phyloP scores from a whole-genome alignment of 92 coral and sea anemone genomes.

The Virgularia gustaviana region DNA sequence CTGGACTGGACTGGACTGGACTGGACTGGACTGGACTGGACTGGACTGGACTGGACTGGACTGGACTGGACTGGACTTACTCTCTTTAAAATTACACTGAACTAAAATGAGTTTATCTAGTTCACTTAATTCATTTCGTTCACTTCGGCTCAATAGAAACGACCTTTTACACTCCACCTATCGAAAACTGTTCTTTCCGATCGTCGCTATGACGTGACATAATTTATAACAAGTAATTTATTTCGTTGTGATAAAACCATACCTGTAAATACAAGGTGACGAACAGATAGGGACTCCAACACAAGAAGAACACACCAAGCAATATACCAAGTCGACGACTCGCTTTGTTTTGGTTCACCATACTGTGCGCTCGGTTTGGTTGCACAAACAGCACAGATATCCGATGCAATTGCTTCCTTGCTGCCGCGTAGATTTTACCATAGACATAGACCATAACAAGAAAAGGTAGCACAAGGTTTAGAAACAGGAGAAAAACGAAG shows the following conservation, averaged over 20 bases:
- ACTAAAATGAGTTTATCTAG: too few species aligned
- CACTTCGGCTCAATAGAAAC: too few species aligned
- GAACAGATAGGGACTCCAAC: constrained; percentile 25
- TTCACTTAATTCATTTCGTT: too few species aligned
- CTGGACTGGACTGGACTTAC: too few species aligned
- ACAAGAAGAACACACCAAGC: constrained; percentile 6
- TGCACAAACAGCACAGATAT: constrained; percentile 2
- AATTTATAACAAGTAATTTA: not conserved
- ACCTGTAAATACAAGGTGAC: constrained; percentile 25
- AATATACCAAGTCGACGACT: constrained; percentile 19
- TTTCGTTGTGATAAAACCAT: not conserved
- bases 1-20: too few species aligned
- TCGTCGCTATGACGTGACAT: not conserved
- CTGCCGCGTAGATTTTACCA: constrained; percentile 1
- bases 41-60: too few species aligned
- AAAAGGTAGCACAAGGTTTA: constrained; percentile 9
- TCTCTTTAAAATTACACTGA: too few species aligned
- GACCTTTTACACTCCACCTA: too few species aligned
- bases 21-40: too few species aligned
- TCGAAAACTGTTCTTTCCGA: too few species aligned
- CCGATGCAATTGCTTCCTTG: constrained; percentile 9
- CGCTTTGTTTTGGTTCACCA: constrained; percentile 10
- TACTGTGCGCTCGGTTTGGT: not conserved
- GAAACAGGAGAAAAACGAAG: not conserved
- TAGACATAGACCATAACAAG: constrained; percentile 15